Conservation (phyloP, 2,113 vertebrate genomes). For the Otis tarda region DNA sequence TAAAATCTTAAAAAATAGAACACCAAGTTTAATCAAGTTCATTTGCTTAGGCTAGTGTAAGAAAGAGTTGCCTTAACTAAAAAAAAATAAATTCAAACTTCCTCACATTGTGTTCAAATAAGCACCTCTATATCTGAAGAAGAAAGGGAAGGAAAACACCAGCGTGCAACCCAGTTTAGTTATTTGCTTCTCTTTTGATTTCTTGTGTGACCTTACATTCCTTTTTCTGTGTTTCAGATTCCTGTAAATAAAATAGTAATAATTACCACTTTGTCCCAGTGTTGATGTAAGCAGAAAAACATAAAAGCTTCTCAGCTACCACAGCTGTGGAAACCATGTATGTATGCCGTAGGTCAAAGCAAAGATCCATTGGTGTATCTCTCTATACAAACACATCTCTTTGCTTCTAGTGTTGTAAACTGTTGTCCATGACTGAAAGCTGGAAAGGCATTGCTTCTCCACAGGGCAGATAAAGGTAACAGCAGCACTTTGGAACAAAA, state of each 20-base stretch:
- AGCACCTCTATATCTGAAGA: background rate
- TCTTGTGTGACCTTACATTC: background rate
- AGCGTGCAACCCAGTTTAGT: background rate
- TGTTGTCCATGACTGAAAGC: background rate
- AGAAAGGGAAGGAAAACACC: background rate
- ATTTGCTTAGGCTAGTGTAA: background rate
- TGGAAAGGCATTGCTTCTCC: background rate
- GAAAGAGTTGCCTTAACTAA: background rate
- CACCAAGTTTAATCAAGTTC: rapidly evolving
- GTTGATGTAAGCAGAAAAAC: background rate
- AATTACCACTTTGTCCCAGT: background rate
- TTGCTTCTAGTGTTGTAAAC: background rate
- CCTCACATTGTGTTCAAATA: background rate
- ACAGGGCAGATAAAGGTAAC: background rate
- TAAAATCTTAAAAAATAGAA: background rate
- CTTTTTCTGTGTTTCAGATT: background rate
- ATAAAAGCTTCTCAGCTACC: background rate
- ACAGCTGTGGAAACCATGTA: background rate
- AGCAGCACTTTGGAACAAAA: background rate
- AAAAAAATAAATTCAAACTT: background rate
- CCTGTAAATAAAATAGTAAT: background rate
- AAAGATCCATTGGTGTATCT: background rate
- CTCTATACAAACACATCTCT: background rate
- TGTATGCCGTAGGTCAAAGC: background rate
- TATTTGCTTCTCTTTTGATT: background rate